phyloP scores from a whole-genome alignment of 2,113 vertebrate genomes.

The Myotis lucifugus region DNA sequence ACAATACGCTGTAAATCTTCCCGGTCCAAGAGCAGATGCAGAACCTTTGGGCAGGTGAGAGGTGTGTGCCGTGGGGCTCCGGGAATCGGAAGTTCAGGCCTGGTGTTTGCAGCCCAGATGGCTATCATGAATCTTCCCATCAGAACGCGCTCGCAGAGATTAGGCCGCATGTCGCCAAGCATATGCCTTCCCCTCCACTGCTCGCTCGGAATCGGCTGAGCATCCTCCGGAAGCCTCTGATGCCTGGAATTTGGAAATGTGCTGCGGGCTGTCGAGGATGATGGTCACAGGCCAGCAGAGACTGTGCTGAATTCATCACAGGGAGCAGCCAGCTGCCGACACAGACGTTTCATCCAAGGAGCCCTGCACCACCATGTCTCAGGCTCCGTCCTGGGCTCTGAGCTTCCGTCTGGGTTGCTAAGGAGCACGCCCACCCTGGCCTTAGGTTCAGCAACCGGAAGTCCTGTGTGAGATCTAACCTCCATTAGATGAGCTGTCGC shows the following conservation, averaged over 20 bases:
- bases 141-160: conserved; percentile 24
- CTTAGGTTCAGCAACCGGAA: neutral
- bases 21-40: neutral
- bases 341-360: neutral
- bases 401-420: neutral
- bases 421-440: neutral
- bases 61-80: accelerated
- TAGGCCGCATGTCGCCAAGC: neutral
- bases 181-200: neutral
- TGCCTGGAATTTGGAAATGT: neutral
- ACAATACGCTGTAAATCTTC: conserved; percentile 19
- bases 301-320: neutral
- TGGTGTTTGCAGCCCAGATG: neutral
- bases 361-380: accelerated
- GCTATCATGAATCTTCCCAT: conserved; percentile 55
- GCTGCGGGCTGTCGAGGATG: neutral
- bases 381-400: neutral
- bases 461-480: neutral
- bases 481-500: neutral
- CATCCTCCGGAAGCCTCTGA: neutral
- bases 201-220: neutral
- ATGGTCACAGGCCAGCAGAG: neutral
- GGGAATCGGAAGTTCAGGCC: conserved; percentile 29
- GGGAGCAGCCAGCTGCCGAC: neutral
- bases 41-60: neutral